A percentile compares a stretch with the other conserved stretches of the same genome.
These are phyloP conservation scores for Porites australiensis DNA, from an alignment of 64 coral and sea anemone genomes.

Conservation along the genomic window DNA sequence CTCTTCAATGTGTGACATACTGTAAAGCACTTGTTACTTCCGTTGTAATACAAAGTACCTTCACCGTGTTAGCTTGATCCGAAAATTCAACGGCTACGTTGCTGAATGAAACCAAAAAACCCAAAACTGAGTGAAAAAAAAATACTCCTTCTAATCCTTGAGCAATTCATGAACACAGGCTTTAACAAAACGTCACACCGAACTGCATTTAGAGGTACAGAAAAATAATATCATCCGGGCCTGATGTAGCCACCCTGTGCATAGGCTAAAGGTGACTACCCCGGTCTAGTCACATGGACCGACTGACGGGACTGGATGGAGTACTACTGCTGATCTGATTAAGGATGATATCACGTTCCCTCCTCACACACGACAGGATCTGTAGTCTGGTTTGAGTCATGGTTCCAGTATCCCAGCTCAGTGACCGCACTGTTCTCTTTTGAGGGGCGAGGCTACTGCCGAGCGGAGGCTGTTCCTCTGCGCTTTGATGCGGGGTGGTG, in stretches of 20 bases:
- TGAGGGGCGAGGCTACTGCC: not conserved
- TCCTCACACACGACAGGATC: constrained; percentile 33
- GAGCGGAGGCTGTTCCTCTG: not conserved
- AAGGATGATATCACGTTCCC: constrained; percentile 22
- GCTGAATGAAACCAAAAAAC: too few species aligned
- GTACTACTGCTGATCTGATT: constrained; percentile 30
- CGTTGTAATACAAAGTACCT: too few species aligned
- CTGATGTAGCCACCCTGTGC: not conserved
- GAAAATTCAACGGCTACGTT: too few species aligned
- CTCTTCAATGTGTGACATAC: too few species aligned
- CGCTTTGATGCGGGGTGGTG: not conserved
- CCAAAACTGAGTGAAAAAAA: too few species aligned
- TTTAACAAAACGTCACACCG: too few species aligned
- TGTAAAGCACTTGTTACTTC: too few species aligned
- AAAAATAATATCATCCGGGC: too few species aligned
- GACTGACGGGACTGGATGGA: constrained; percentile 25
- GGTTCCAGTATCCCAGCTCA: not conserved
- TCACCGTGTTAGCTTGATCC: too few species aligned
- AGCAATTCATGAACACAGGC: too few species aligned
- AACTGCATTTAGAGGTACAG: too few species aligned
- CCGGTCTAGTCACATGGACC: constrained; percentile 38
- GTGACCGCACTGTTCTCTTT: constrained; percentile 19
- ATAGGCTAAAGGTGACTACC: not conserved
- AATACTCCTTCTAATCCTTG: too few species aligned
- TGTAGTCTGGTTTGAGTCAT: constrained; percentile 33